A percentile compares a stretch with the other conserved stretches of the same genome.
phyloP scores from a whole-genome alignment of 2,113 vertebrate species.

The Toxostoma redivivum region DNA sequence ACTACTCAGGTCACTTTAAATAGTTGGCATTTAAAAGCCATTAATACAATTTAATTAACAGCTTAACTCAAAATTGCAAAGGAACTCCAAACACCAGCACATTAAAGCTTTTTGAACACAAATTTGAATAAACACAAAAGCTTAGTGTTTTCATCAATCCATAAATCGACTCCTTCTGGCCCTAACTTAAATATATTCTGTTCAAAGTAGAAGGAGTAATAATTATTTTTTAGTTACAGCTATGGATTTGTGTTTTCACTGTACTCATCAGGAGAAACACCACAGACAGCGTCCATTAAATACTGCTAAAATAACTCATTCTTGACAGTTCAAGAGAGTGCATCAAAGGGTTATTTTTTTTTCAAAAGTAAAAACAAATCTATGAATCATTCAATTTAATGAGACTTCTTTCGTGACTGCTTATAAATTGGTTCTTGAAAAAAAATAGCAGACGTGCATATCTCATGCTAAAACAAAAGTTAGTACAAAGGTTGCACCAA shows the following conservation, averaged over 20 bases:
- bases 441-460: background rate
- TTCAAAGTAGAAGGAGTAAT: background rate
- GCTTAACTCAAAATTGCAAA: slow-evolving; percentile 6
- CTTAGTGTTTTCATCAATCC: background rate
- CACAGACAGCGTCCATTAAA: background rate
- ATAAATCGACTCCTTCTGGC: background rate
- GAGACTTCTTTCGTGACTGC: background rate
- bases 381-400: background rate
- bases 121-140: background rate
- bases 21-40: background rate
- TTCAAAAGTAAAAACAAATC: background rate
- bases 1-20: background rate
- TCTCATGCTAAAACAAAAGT: background rate
- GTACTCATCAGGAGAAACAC: background rate
- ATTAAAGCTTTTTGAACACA: background rate
- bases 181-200: background rate
- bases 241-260: background rate
- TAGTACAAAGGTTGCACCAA: background rate
- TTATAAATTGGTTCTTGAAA: background rate
- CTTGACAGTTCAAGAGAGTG: background rate
- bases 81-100: background rate
- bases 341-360: background rate
- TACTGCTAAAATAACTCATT: background rate
- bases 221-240: background rate
- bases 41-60: slow-evolving; percentile 1